phyloP scores from a whole-genome alignment of 2,113 vertebrate species.

The Dermatemys mawii region DNA sequence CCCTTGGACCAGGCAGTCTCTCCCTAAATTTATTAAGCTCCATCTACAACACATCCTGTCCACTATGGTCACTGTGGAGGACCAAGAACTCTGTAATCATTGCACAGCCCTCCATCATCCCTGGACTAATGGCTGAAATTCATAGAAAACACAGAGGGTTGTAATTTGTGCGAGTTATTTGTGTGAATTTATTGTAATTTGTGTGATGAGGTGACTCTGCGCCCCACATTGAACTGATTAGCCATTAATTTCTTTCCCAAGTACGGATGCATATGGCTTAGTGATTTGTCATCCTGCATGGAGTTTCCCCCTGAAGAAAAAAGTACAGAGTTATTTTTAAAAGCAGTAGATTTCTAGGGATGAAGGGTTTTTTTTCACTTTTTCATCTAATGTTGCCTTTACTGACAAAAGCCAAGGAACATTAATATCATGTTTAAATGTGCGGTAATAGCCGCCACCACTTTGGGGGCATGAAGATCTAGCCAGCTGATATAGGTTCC shows the following conservation, averaged over 20 bases:
- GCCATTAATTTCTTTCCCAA: conserved; percentile 13
- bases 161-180: background rate
- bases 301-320: background rate
- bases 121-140: background rate
- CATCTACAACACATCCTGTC: background rate
- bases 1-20: background rate
- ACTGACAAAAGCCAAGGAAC: background rate
- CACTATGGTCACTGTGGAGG: background rate
- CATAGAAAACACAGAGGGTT: background rate
- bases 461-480: background rate
- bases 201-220: background rate
- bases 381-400: background rate
- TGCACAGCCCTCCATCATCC: background rate
- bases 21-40: background rate
- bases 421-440: background rate
- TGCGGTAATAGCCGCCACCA: rapidly evolving
- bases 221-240: background rate
- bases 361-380: background rate
- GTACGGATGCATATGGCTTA: background rate
- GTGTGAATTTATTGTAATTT: too few species aligned
- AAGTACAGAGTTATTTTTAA: background rate
- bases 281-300: background rate
- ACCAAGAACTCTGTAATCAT: background rate
- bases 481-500: background rate
- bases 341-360: background rate